Percentiles rank a stretch among this genome's conserved stretches.
phyloP scores from a whole-genome alignment of 2,888 invertebrate species.

The Drosophila bunnanda region DNA sequence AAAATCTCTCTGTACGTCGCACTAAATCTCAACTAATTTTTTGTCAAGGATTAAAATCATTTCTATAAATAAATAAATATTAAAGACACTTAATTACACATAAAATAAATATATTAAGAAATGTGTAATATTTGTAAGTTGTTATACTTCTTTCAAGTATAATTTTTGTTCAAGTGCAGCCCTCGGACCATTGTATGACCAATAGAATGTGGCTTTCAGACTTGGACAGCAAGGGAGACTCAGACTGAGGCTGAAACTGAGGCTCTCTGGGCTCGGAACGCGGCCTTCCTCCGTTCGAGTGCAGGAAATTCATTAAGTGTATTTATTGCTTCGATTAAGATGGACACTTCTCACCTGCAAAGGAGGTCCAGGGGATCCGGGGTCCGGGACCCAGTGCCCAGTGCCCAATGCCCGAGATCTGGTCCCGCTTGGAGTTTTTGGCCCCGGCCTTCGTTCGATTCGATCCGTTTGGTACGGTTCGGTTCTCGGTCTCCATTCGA shows the following conservation, averaged over 20 bases:
- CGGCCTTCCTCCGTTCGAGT: conserved; percentile 59
- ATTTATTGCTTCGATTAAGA: conserved; percentile 82
- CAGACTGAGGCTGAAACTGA: conserved; percentile 31
- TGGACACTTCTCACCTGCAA: conserved; percentile 80
- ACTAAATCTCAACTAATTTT: no score
- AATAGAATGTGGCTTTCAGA: conserved; percentile 66
- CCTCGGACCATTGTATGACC: conserved; percentile 69
- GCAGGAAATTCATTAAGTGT: conserved; percentile 81
- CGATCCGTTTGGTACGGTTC: conserved; percentile 28
- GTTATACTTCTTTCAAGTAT: rapidly evolving
- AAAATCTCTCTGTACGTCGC: no score
- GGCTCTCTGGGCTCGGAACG: conserved; percentile 40
- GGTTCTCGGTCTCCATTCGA: conserved; percentile 44
- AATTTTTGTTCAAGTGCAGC: conserved; percentile 19
- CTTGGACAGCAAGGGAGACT: conserved; percentile 2
- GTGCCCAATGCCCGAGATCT: conserved; percentile 16
- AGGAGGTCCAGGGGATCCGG: conserved; percentile 47
- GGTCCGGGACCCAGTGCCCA: neutral
- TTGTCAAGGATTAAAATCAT: neutral
- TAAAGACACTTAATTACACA: neutral
- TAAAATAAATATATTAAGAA: neutral
- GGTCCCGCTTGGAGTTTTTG: conserved; percentile 31
- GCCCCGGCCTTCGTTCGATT: conserved; percentile 28
- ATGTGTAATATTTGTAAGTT: neutral
- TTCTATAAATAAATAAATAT: no score